A percentile compares a stretch with the other conserved stretches of the same genome.
Evolutionary conservation across 2,797 vertebrate genomes (phyloP).

Genomic region (Dallia pectoralis): DNA sequence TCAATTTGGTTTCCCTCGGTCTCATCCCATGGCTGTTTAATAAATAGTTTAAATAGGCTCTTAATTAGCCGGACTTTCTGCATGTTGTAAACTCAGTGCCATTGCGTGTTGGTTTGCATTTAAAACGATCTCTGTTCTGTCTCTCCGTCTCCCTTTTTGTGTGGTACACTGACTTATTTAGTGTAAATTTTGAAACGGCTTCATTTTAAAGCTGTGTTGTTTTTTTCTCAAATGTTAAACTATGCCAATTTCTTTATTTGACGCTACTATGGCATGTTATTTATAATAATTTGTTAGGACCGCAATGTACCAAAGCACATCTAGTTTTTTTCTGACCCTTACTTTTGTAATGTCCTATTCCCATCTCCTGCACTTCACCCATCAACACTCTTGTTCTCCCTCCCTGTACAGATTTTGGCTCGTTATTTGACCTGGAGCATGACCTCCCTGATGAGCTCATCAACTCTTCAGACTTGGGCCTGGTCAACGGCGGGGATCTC

Average conservation of each 20-base stretch:
- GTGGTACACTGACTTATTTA: neutral
- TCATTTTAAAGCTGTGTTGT: neutral
- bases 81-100: slow-evolving; percentile 22
- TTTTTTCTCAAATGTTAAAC: slow-evolving; percentile 10
- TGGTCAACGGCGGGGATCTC: slow-evolving; percentile 91
- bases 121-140: slow-evolving; percentile 29
- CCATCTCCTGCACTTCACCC: neutral
- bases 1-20: neutral
- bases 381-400: slow-evolving; percentile 42
- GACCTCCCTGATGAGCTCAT: slow-evolving; percentile 98
- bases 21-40: neutral
- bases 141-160: slow-evolving; percentile 27
- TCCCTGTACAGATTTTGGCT: slow-evolving; percentile 86
- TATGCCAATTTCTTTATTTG: neutral
- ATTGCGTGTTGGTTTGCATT: slow-evolving; percentile 8
- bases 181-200: neutral
- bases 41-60: neutral
- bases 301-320: neutral
- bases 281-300: neutral
- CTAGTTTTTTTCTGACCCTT: slow-evolving; percentile 21
- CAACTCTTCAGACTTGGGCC: slow-evolving; percentile 87
- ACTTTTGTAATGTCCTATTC: slow-evolving; percentile 10
- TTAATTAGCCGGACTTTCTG: slow-evolving; percentile 29
- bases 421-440: slow-evolving; percentile 95
- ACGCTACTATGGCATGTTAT: neutral